Percentiles rank a stretch among this genome's conserved stretches.
phyloP scores from a whole-genome alignment of 2,888 invertebrate genomes.

The Dolomedes plantarius region DNA sequence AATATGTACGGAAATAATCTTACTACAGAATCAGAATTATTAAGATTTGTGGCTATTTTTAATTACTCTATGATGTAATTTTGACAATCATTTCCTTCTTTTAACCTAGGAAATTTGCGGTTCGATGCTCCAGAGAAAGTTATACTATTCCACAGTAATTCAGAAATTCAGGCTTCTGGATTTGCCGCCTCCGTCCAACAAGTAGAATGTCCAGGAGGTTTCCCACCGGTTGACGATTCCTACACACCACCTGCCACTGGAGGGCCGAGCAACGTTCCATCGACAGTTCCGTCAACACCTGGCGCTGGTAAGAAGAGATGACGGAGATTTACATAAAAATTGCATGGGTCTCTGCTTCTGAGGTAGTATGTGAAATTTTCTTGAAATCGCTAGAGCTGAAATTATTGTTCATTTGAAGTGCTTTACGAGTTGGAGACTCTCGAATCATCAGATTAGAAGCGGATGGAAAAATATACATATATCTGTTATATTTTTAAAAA shows the following conservation, averaged over 20 bases:
- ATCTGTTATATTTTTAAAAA: too few species aligned
- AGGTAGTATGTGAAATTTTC: background rate
- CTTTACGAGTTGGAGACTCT: too few species aligned
- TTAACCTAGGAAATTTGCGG: conserved; percentile 38
- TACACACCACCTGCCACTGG: background rate
- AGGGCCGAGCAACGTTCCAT: background rate
- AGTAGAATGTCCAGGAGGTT: conserved; percentile 58
- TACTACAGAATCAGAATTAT: too few species aligned
- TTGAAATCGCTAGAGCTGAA: background rate
- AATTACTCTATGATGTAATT: too few species aligned
- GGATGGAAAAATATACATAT: too few species aligned
- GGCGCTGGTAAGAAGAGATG: conserved; percentile 9
- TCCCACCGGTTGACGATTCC: conserved; percentile 6
- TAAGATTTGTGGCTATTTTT: too few species aligned
- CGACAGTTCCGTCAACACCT: background rate
- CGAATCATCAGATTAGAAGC: too few species aligned
- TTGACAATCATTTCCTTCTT: too few species aligned
- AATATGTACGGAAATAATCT: too few species aligned
- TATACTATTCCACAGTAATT: conserved; percentile 59
- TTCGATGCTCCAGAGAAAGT: conserved; percentile 54
- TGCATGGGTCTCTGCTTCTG: background rate
- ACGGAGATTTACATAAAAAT: background rate
- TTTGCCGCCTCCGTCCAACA: conserved; percentile 44
- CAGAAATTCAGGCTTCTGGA: conserved; percentile 35
- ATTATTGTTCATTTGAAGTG: too few species aligned